These are phyloP conservation scores for human DNA, from an alignment of 2,113 vertebrate species.

Conservation along the genomic window GRCh38 chr7:38659501-38660000, in stretches of 20 bases:
- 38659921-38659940: too few species aligned
- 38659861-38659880: too few species aligned
- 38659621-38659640: not conserved
- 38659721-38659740: not conserved
- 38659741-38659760: not conserved
- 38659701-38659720: not conserved
- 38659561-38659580: not conserved
- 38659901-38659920: too few species aligned
- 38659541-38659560: not conserved
- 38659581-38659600: not conserved
- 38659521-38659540: not conserved
- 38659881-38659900: too few species aligned
- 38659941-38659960: too few species aligned
- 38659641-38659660: too few species aligned
- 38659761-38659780: not conserved
- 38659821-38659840: too few species aligned
- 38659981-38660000: too few species aligned
- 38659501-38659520: not conserved
- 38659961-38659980: too few species aligned
- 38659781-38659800: not conserved
- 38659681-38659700: not conserved
- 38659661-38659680: not conserved
- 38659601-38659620: not conserved
- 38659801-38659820: not conserved
- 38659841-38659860: too few species aligned